phyloP scores from a whole-genome alignment of 2,113 vertebrate genomes.

The Symphodus melops region DNA sequence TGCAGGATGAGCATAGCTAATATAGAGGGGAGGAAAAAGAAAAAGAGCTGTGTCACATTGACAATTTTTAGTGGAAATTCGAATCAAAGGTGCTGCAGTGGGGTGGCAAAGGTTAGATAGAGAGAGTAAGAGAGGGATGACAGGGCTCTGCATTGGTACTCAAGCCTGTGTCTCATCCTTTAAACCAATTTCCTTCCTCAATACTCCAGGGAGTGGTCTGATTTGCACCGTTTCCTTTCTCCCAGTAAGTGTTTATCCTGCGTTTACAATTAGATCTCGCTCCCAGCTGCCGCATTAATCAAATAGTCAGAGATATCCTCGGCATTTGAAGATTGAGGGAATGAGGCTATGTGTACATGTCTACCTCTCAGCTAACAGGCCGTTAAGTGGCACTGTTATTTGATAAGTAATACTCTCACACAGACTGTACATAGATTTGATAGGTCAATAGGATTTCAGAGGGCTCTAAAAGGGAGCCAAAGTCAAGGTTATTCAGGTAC shows the following conservation, averaged over 20 bases:
- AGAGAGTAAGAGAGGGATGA: slow-evolving; percentile 39
- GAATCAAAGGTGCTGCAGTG: slow-evolving; percentile 55
- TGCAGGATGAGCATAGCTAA: slow-evolving; percentile 54
- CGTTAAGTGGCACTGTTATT: slow-evolving; percentile 44
- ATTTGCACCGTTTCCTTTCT: slow-evolving; percentile 75
- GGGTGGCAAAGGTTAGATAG: slow-evolving; percentile 35
- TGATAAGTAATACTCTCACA: slow-evolving; percentile 40
- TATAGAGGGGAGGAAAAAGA: slow-evolving; percentile 7
- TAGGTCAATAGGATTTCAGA: slow-evolving; percentile 42
- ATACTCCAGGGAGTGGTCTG: slow-evolving; percentile 72
- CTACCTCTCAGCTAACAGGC: slow-evolving; percentile 42
- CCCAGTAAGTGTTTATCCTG: slow-evolving; percentile 78
- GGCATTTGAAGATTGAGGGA: slow-evolving; percentile 62
- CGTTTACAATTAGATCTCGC: slow-evolving; percentile 80
- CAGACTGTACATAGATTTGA: slow-evolving; percentile 43
- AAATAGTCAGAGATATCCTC: slow-evolving; percentile 67
- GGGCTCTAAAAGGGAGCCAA: slow-evolving; percentile 13
- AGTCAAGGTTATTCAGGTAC: slow-evolving; percentile 30
- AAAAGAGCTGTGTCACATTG: slow-evolving; percentile 38
- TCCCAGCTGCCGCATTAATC: slow-evolving; percentile 76
- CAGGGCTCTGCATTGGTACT: slow-evolving; percentile 62
- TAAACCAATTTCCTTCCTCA: slow-evolving; percentile 78
- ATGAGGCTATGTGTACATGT: slow-evolving; percentile 59
- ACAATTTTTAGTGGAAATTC: slow-evolving; percentile 43
- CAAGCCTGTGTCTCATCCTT: slow-evolving; percentile 69